A percentile compares a stretch with the other conserved stretches of the same genome.
These are phyloP conservation scores for Ashinkailepas kermadecensis DNA, from an alignment of 2,888 invertebrate species.

Conservation along the genomic window DNA sequence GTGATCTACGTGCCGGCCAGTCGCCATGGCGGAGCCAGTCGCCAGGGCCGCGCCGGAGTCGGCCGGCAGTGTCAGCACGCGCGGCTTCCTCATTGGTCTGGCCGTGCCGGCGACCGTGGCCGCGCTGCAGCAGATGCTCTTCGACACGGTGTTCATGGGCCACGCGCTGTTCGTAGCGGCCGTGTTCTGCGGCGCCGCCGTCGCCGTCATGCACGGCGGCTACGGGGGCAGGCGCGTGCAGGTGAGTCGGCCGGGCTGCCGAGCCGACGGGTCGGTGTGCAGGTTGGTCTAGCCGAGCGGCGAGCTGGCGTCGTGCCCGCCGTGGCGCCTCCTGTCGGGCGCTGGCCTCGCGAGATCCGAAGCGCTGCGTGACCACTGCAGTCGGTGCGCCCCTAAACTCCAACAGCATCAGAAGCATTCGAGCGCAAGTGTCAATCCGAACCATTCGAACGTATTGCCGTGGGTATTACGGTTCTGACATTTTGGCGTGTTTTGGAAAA, in stretches of 20 bases:
- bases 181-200: background rate
- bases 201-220: background rate
- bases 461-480: too few species aligned
- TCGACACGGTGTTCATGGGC: constrained; percentile 8
- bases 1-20: too few species aligned
- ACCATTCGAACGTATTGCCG: too few species aligned
- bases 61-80: background rate
- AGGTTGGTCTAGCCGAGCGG: background rate
- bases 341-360: too few species aligned
- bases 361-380: too few species aligned
- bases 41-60: background rate
- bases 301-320: too few species aligned
- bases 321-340: too few species aligned
- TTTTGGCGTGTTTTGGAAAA: too few species aligned
- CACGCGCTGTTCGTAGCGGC: constrained; percentile 8
- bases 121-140: constrained; percentile 9
- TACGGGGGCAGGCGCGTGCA: background rate
- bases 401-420: too few species aligned
- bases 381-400: too few species aligned
- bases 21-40: too few species aligned
- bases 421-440: too few species aligned
- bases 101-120: background rate
- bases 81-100: constrained; percentile 2
- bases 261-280: background rate
- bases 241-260: background rate